phyloP scores from a whole-genome alignment of 2,797 vertebrate genomes.

The Sebastolobus altivelis region DNA sequence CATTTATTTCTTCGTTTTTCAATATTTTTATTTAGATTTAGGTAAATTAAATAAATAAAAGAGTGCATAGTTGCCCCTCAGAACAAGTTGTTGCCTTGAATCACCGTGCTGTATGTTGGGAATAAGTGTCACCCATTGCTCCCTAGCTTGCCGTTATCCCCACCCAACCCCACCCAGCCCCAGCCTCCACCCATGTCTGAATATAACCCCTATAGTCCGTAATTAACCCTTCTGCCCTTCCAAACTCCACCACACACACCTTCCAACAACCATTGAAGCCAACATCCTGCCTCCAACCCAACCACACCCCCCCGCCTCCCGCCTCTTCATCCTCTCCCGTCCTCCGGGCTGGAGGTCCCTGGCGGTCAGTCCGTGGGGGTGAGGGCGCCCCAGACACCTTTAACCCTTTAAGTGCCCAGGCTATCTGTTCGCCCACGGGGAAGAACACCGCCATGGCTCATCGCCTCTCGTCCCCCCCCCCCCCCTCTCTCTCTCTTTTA shows the following conservation, averaged over 20 bases:
- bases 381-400: conserved; percentile 84
- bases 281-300: conserved; percentile 31
- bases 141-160: neutral
- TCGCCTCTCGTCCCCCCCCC: conserved; percentile 23
- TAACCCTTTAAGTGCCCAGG: conserved; percentile 87
- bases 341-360: conserved; percentile 55
- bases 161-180: neutral
- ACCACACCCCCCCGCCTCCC: neutral
- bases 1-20: neutral
- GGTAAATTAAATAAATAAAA: neutral
- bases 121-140: conserved; percentile 31
- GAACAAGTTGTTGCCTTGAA: neutral
- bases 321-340: conserved; percentile 5
- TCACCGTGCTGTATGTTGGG: conserved; percentile 49
- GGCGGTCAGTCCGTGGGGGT: conserved; percentile 73
- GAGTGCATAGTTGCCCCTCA: neutral
- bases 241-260: conserved; percentile 44
- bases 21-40: neutral
- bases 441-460: conserved; percentile 52
- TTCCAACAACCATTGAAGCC: conserved; percentile 45
- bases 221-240: neutral
- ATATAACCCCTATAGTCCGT: neutral
- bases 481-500: conserved; percentile 8
- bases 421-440: conserved; percentile 57
- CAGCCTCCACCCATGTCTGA: conserved; percentile 1